Evolutionary conservation across 2,888 invertebrate species (phyloP).

Genomic region (Deilephila elpenor): DNA sequence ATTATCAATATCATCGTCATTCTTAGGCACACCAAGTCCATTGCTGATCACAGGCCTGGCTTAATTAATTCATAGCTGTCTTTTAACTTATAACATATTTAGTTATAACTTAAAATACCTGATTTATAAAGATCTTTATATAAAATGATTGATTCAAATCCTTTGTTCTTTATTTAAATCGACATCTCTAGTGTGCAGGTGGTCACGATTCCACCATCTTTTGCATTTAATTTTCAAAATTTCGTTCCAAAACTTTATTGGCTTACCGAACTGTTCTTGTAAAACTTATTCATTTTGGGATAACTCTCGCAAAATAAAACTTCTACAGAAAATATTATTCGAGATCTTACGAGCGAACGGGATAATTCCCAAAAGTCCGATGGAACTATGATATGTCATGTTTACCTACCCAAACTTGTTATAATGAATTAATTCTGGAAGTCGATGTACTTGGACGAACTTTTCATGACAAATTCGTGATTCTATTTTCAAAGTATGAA

Average conservation of each 20-base stretch:
- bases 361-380: constrained; percentile 43
- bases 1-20: no score
- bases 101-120: not conserved
- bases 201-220: constrained; percentile 54
- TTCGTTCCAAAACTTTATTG: constrained; percentile 59
- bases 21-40: no score
- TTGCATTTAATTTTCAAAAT: constrained; percentile 60
- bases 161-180: not conserved
- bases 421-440: not conserved
- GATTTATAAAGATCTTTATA: not conserved
- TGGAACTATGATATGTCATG: constrained; percentile 5
- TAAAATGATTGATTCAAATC: no score
- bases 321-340: constrained; percentile 60
- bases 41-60: no score
- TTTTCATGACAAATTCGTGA: no score
- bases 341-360: constrained; percentile 50
- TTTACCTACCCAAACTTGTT: constrained; percentile 10
- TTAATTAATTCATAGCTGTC: no score
- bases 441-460: no score
- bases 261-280: constrained; percentile 58
- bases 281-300: constrained; percentile 64
- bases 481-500: no score
- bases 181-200: constrained; percentile 49
- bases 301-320: constrained; percentile 58
- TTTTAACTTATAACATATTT: not conserved